Evolutionary conservation across 2,113 vertebrate species (phyloP).

Genomic region (Aegotheles bennettii): DNA sequence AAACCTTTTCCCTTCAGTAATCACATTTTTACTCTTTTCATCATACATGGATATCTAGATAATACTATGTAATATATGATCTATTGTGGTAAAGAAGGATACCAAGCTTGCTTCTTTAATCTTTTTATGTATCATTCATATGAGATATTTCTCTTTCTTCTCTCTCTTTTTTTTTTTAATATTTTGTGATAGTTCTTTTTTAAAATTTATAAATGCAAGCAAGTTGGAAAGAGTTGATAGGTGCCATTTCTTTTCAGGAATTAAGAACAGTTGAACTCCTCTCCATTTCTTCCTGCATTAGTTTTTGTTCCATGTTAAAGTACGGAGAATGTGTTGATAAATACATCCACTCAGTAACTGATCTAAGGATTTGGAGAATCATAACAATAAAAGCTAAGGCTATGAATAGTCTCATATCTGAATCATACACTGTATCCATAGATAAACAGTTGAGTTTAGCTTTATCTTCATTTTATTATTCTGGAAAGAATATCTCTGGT

Average conservation of each 20-base stretch:
- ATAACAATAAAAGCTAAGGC: neutral
- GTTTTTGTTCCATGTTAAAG: neutral
- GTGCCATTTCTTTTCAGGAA: neutral
- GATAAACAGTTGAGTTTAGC: neutral
- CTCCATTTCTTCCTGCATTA: neutral
- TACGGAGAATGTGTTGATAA: neutral
- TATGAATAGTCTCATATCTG: neutral
- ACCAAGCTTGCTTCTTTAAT: neutral
- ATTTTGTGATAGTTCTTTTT: neutral
- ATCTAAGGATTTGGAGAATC: neutral
- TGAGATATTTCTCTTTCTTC: neutral
- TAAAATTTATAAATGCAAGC: neutral
- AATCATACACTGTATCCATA: neutral
- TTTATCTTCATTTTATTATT: slow-evolving; percentile 35
- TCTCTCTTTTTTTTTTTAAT: neutral
- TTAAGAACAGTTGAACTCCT: neutral
- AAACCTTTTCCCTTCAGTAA: neutral
- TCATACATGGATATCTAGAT: neutral
- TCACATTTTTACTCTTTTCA: neutral
- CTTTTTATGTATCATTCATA: neutral
- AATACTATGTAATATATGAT: neutral
- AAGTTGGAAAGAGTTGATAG: neutral
- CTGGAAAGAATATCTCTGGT: neutral
- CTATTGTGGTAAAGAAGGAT: neutral
- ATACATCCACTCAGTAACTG: neutral